These are phyloP conservation scores for Aleiodes sp. DNA, from an alignment of 1,140 invertebrate genomes.

Conservation along the genomic window DNA sequence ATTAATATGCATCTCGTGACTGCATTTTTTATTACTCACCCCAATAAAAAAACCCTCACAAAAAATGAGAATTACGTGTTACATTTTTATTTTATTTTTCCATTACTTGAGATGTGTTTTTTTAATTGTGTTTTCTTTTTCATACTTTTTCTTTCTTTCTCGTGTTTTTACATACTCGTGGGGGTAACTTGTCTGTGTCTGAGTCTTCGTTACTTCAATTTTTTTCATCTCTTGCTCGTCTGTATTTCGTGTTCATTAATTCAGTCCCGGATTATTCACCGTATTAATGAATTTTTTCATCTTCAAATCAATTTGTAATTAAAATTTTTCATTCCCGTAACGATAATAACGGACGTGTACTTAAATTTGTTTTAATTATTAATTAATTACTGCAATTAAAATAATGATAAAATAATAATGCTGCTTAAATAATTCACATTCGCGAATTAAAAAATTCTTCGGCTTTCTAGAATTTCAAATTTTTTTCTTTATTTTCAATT, in stretches of 20 bases:
- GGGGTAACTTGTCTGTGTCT: neutral
- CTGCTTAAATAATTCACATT: slow-evolving; percentile 20
- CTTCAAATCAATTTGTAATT: neutral
- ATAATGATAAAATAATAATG: slow-evolving; percentile 14
- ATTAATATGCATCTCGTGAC: slow-evolving; percentile 33
- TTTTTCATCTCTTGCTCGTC: neutral
- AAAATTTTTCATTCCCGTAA: too few relatives aligned
- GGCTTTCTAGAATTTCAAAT: neutral
- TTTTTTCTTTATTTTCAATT: slow-evolving; percentile 18
- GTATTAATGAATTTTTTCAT: neutral
- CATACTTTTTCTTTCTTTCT: neutral
- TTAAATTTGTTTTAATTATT: neutral
- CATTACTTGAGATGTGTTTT: neutral
- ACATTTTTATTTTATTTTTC: slow-evolving; percentile 15
- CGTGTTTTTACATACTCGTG: slow-evolving; percentile 13
- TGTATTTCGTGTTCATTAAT: neutral
- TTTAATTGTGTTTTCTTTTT: neutral
- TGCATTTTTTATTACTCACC: slow-evolving; percentile 18
- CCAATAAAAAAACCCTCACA: neutral
- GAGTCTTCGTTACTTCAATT: slow-evolving; percentile 8
- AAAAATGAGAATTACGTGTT: neutral
- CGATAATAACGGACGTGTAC: neutral
- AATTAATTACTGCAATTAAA: neutral
- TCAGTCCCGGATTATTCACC: neutral
- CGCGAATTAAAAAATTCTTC: slow-evolving; percentile 19